Base-by-base conservation (phyloP, 1,140 invertebrate genomes). In the Dendrolimus punctatus region DNA sequence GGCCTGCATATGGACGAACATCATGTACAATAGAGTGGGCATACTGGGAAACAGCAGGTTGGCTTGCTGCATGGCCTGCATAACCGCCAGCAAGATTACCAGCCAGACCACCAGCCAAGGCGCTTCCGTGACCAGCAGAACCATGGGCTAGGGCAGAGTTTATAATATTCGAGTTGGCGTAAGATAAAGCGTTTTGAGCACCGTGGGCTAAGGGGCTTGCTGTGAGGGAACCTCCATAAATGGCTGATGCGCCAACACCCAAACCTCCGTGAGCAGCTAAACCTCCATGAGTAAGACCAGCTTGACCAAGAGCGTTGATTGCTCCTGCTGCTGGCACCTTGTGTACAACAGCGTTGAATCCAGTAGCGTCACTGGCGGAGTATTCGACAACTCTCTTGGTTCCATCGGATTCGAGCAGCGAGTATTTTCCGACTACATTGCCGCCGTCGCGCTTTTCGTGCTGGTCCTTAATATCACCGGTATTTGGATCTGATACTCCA, bases 391-490 rank as follows among this genome's bases (percentile, higher is more conserved):
- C 80, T 40, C 88, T 71, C 57, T 82, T 80, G 46, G 80, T 79
- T 49, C 88, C 85, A 60, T 87, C 87, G 9, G 86, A 72, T 52
- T 88, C 87, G 39, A 86, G 57, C 6, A 86, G 68, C 8, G 81
- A 79, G 70, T 85, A 87, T 55, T 78, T 72, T 9, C 90, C 90
- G 44, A 87, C 82, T 9, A 91, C 90, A 41, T 86, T 68, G 63
- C 90, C 88, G 2, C 90, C 90, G 52, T 87, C 76, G 10, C 88
- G 79, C 36, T 71, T 81, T 63, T 89, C 88, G 38, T 87, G 73
- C 55, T 87, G 84, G 42, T 75, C 76, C 69, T 89, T 89, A n/a
- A 84, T 72, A 55, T 89, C 88, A 10, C 89, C 86, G 62, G 80
- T 90, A 72, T 81, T 76, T 5, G 85, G 78, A 71, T 89, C 88